phyloP scores from a whole-genome alignment of 2,888 invertebrate species.

The Slavum lentiscoides region DNA sequence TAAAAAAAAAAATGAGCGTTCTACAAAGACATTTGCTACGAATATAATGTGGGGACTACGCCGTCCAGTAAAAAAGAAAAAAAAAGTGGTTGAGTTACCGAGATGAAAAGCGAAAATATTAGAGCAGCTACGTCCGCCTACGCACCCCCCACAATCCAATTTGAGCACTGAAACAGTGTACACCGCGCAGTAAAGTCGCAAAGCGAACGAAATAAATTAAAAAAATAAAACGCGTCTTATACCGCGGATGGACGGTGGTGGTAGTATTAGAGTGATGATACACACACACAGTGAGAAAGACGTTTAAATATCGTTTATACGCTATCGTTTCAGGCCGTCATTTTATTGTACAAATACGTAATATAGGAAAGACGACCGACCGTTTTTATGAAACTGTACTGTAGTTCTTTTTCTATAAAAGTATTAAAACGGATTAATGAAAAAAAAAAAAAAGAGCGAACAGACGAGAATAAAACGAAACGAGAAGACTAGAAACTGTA shows the following conservation, averaged over 20 bases:
- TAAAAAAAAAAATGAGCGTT: no score
- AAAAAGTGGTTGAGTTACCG: no score
- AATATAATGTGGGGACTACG: no score
- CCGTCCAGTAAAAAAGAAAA: no score
- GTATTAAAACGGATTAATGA: not conserved
- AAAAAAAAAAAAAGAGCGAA: not conserved
- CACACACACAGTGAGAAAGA: no score
- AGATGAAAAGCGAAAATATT: no score
- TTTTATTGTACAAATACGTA: not conserved
- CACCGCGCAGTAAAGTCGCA: not conserved
- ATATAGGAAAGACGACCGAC: not conserved
- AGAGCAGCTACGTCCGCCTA: no score
- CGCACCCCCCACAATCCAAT: no score
- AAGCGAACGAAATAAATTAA: not conserved
- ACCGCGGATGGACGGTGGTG: not conserved
- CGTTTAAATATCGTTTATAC: no score
- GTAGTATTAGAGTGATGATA: no score
- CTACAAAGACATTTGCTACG: no score
- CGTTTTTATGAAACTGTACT: not conserved
- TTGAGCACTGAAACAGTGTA: not conserved
- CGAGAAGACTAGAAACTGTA: not conserved
- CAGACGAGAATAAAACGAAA: not conserved
- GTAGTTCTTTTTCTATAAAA: not conserved
- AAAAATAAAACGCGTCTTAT: not conserved
- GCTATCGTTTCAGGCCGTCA: not conserved